Evolutionary conservation across 2,888 invertebrate species (phyloP).

Genomic region (Macrophya alboannulata): DNA sequence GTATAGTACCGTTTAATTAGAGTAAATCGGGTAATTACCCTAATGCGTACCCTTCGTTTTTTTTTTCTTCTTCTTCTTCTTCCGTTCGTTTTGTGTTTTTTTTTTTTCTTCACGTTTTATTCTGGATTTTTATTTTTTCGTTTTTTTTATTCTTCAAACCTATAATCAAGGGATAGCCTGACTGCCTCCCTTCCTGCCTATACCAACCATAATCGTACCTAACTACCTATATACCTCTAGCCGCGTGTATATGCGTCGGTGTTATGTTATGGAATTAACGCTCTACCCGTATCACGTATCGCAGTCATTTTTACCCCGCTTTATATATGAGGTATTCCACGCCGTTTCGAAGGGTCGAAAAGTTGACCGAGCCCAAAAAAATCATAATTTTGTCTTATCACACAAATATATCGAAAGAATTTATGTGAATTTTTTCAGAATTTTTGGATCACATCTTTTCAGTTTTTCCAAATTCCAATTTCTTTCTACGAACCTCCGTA

Average conservation of each 20-base stretch:
- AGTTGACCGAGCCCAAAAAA: too few species aligned
- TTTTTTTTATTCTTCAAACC: not conserved
- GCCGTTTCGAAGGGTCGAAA: too few species aligned
- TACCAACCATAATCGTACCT: not conserved
- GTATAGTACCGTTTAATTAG: slow-evolving; percentile 29
- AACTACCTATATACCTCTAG: not conserved
- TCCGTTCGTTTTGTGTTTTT: not conserved
- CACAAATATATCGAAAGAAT: too few species aligned
- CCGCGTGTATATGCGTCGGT: not conserved
- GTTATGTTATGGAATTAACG: slow-evolving; percentile 33
- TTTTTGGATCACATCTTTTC: too few species aligned
- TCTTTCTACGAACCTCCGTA: too few species aligned
- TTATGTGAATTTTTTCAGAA: too few species aligned
- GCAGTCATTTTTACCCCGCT: not conserved
- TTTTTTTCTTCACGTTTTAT: not conserved
- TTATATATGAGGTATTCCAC: too few species aligned
- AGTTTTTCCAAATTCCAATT: too few species aligned
- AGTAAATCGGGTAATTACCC: slow-evolving; percentile 39
- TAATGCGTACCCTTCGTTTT: slow-evolving; percentile 9
- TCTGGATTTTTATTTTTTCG: not conserved
- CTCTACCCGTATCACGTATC: not conserved
- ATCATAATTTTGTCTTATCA: too few species aligned
- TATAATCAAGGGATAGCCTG: slow-evolving; percentile 37
- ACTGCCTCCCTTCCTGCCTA: not conserved
- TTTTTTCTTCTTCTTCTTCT: not conserved